Base-by-base conservation (phyloP, 2,797 vertebrate species). In the Oreonectes daqikongensis region DNA sequence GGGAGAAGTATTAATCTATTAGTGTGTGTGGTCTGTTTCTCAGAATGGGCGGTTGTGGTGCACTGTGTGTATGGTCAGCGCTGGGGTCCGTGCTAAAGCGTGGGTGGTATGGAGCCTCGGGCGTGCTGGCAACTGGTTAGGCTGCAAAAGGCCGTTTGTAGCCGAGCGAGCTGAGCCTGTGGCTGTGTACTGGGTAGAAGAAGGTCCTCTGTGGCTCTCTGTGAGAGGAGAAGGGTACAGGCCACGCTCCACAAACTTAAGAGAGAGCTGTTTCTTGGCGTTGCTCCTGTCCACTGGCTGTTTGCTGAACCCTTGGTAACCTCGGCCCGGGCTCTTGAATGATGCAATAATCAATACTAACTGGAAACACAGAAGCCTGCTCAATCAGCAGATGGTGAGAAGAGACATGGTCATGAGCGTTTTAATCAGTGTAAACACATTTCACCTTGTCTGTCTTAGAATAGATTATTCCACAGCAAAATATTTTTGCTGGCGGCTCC, bases 251-350 rank as follows among this genome's bases (percentile, higher is more conserved):
- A 63, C 75, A 75, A 73, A 68, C 71, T 78, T 70, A 77, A 74
- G 64, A 76, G 69, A 80, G 72, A 74, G 69, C 20, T 28, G 50
- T 63, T 79, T 59, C 73, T n/a, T 79, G 84, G 83, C 86, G 79
- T 81, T 78, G 81, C 79, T 83, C 84, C 87, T 89, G 88, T 93
- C 91, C 90, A 91, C 91, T 91, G 91, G 84, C 85, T 88, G 89
- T 90, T 89, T 91, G 87, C 89, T 89, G 88, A 90, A 91, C 91
- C 89, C 88, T 80, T 82, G 81, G 75, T 82, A 78, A 84, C 80
- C 83, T 82, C 71, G 55, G 59, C 65, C 53, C 28, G 55, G 79
- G 81, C 40, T 81, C 84, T 17, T 65, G 69, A 79, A 84, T 92
- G 89, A 90, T 91, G 91, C 87, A 92, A 91, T 88, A 77, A 85